Evolutionary conservation across 1,140 invertebrate species (phyloP), one percentile per base, ranked within the genome.

Genomic region (Drosophila athabasca): DNA sequence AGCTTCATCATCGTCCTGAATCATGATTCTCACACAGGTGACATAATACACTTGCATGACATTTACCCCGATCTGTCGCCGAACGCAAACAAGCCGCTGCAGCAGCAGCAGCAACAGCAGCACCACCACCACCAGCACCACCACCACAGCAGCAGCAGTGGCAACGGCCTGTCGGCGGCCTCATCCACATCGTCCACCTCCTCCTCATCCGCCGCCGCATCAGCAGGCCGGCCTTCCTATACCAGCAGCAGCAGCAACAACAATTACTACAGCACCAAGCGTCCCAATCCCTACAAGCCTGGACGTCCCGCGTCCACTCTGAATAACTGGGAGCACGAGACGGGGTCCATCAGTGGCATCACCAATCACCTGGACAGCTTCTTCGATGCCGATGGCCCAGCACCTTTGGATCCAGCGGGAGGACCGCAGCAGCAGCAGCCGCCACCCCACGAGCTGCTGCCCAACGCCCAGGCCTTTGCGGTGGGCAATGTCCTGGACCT

Each of bases 11-110:
- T 70, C 29, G 35, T 35, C 60, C 50, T 59, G 70, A 39, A 58
- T 66, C 54, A 62, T 65, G 11, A 78, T 87, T 87, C 70, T 87
- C 62, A 81, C 77, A 89, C 88, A 92, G 90, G 91, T 85, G 91
- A 92, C 75, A 91, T 92, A 79, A 92, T 91, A 81, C 90, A 92
- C 76, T 89, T 92, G 74, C 88, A 91, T 66, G 91, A 92, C 73
- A 92, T 91, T 53, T 92, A 92, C 62, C 91, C 91, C 57, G 90
- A 91, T 61, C 51, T 91, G 72, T 62, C 84, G 64, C 72, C 74
- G 39, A 73, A 81, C 58, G 78, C 68, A 31, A 85, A 82, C 53
- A 90, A 90, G 67, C 84, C 85, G 48, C 67, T 73, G 11, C 59
- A 53, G 24, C 76, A 76, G 45, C 69, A 65, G 31, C 69, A 71